Base-by-base conservation (phyloP, 2,888 invertebrate genomes). In the Lycophotia porphyrea region DNA sequence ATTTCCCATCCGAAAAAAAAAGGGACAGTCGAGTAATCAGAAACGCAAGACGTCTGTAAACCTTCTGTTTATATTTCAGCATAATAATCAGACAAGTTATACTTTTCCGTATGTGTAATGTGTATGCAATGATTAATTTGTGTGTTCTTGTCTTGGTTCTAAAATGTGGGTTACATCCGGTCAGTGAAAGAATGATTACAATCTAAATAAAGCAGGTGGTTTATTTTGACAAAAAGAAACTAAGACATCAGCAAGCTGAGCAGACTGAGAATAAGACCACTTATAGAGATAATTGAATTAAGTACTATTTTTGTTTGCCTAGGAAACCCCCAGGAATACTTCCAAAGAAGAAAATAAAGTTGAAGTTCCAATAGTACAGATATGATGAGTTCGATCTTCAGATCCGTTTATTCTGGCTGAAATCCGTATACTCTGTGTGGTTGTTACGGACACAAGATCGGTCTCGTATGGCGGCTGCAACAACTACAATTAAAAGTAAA, bases 81-180 rank as follows among this genome's bases (percentile, higher is more conserved):
- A 44, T 60, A 49, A 61, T 55, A 64, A 49, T 65, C 18, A 64
- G 31, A 71, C 5, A 64, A 66, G 21, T 64, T 27, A 67, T 58
- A 63, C 61, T 72, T 58, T 60, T 52, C 21, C 13, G 55, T 63
- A 42, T 63, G 71, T 72, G 76, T 81, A 36, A 65, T 71, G 68
- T 80, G 76, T 84, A 31, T 31, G 44, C 44, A 70, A 72, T 82
- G 82, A 82, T 85, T 82, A 84, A 85, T 63, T 55, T 73, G 63
- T 85, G 27, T 82, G 66, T 31, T 70, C 76, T 67, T 36, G 82
- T 70, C 72, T 82, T 44, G 24, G 44, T 75, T 81, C 24, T 21
- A 49, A 66, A 81, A 85, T 84, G 72, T 76, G 58, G 42, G 31
- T 13, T 70, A 70, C 52, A 77, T 85, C 85, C 85, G 72, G 78